Evolutionary conservation across 2,888 invertebrate species (phyloP), one percentile per base, ranked within the genome.

Genomic region (Leptura quadrifasciata): DNA sequence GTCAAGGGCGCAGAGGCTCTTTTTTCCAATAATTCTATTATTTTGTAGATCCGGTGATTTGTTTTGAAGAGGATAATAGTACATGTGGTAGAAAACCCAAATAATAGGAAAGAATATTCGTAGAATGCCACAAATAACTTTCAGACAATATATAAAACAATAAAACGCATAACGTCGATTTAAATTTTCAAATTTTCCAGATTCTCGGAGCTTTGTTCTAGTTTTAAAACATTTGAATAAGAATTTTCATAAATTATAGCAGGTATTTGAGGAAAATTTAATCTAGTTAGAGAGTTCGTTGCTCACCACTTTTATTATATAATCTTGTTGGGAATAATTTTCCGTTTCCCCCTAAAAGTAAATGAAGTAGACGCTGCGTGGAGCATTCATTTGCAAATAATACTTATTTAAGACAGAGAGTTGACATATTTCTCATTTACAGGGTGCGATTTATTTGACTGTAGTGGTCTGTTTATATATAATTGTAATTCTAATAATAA

Each of bases 181-280:
- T 5, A 31, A 2, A 31, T 31, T 31, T 31, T 31, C 27, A 31
- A 8, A 31, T 2, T 31, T 31, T 31, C 27, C 27, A 6, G 5
- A 8, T 31, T 0, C n/a, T n/a, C 17, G n/a, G 47, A n/a, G 47
- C 47, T 47, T 47, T 47, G 47, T 47, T n/a, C 47, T 6, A 31
- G 2, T 47, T 47, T 47, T 47, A 8, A n/a, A 27, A 21, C 1
- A 60, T 24, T 60, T 27, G 21, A 60, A 60, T 60, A 17, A 60
- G n/a, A 60, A 60, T 24, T 27, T 60, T 27, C 12, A 60, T 60
- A 60, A 57, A 20, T 21, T 27, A 60, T 27, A 27, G 60, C 15
- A 60, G 60, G 27, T 60, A 60, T 60, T 27, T 27, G 27, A 6
- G 60, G n/a, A 27, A 60, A 60, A 60, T 60, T 60, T 60, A 60